Evolutionary conservation across 2,888 invertebrate species (phyloP), one percentile per base, ranked within the genome.

Genomic region (Leistus spinibarbis): DNA sequence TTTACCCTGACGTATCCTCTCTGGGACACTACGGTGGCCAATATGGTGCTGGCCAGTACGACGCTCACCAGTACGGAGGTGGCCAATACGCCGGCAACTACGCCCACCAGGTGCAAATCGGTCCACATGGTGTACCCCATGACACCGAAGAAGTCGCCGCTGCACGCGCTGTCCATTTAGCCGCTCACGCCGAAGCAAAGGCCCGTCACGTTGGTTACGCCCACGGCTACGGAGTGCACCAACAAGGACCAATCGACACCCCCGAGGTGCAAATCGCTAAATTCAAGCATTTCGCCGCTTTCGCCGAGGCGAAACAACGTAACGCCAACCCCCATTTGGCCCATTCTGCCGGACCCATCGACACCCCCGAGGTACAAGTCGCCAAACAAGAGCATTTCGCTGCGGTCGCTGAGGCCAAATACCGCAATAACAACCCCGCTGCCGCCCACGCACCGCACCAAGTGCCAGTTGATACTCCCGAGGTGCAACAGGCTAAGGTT

Each of bases 321-420:
- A 57, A 67, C 4, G 13, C 20, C 10, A 71, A 71, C 54, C 73
- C 66, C 13, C 40, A 19, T 2, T 23, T 57, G 57, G 73, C 66
- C 13, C 40, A 19, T 2, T 16, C 27, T 27, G 73, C 73, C 1
- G 40, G 40, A 9, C 73, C 73, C 1, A 7, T 60, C 3, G 73
- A 73, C 2, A 73, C 73, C 2, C 67, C 73, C 0, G 73, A 73
- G 60, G 73, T 73, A 3, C 73, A 73, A 19, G 20, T 73, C n/a
- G 73, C 73, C 16, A 66, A 67, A 16, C 27, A 67, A n/a, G 73
- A 73, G 40, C 73, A 73, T 63, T n/a, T 24, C 22, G 73, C 63
- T 27, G 67, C 62, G 7, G n/a, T 40, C 54, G 73, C 57, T 23
- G 73, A 73, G 19, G 73, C 66, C n/a, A 60, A 67, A n/a, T 19